Conservation (phyloP, 1,140 invertebrate genomes). For the Anoplolepis gracilipes region DNA sequence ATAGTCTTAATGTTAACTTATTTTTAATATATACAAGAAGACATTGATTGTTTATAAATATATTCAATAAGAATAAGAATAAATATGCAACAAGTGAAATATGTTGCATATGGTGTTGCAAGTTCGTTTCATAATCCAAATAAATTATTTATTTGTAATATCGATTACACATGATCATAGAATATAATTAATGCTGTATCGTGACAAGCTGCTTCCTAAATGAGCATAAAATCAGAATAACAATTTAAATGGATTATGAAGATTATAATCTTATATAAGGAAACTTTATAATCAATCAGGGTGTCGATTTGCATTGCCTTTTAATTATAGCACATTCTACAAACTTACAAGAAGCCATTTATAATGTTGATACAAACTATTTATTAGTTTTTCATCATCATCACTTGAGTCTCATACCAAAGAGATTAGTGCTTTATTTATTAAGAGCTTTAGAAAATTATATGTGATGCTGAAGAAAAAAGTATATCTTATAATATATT, state of each 20-base stretch:
- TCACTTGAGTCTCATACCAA: slow-evolving; percentile 69
- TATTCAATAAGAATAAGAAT: slow-evolving; percentile 12
- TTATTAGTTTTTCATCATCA: slow-evolving; percentile 48
- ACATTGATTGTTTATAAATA: slow-evolving; percentile 45
- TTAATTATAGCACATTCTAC: slow-evolving; percentile 17
- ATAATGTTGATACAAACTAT: slow-evolving; percentile 36
- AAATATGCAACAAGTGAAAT: slow-evolving; percentile 38
- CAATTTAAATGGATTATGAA: slow-evolving; percentile 37
- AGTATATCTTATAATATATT: slow-evolving; percentile 39
- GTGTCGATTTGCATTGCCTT: slow-evolving; percentile 7
- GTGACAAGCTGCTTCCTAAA: slow-evolving; percentile 58
- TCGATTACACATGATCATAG: not conserved
- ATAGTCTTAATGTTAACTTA: slow-evolving; percentile 65
- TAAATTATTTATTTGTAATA: slow-evolving; percentile 60
- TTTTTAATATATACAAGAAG: slow-evolving; percentile 42
- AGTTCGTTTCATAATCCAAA: slow-evolving; percentile 31
- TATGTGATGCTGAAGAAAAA: slow-evolving; percentile 53
- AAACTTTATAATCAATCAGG: slow-evolving; percentile 42
- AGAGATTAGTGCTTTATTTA: slow-evolving; percentile 76
- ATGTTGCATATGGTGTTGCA: slow-evolving; percentile 25
- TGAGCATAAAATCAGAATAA: slow-evolving; percentile 52
- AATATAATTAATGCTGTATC: slow-evolving; percentile 28
- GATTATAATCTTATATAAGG: slow-evolving; percentile 17
- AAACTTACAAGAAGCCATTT: slow-evolving; percentile 11
- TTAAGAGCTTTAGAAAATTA: slow-evolving; percentile 65